Evolutionary conservation across 1,140 invertebrate genomes (phyloP).

Genomic region (Tyrophagus putrescentiae): DNA sequence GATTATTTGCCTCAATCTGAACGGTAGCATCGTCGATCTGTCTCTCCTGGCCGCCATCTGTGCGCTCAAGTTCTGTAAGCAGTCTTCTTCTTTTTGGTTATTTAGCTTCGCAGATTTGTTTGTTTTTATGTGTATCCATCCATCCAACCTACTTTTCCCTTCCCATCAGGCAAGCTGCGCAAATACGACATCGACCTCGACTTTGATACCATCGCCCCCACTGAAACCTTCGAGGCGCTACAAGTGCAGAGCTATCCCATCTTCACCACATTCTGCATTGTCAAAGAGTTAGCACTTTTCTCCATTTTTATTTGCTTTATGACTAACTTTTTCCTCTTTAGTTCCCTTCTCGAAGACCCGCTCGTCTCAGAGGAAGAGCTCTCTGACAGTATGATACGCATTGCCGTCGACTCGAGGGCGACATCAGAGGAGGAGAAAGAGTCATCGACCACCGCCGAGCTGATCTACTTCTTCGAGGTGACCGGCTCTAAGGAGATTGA

Average conservation of each 20-base stretch:
- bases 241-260: neutral
- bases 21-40: constrained; percentile 8
- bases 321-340: neutral
- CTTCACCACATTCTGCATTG: neutral
- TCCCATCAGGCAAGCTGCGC: neutral
- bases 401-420: neutral
- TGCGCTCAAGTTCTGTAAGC: constrained; percentile 2
- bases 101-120: no score
- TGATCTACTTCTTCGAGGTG: constrained; percentile 3
- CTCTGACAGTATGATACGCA: constrained; percentile 2
- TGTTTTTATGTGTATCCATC: no score
- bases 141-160: neutral
- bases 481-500: neutral
- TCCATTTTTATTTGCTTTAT: neutral
- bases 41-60: neutral
- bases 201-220: neutral
- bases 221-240: neutral
- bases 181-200: constrained; percentile 9
- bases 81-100: neutral
- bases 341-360: neutral
- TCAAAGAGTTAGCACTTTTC: neutral
- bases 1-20: constrained; percentile 13
- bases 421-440: neutral
- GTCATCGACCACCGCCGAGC: neutral
- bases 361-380: constrained; percentile 1